Conservation (phyloP, 1,140 invertebrate species). For the Galendromus occidentalis region DNA sequence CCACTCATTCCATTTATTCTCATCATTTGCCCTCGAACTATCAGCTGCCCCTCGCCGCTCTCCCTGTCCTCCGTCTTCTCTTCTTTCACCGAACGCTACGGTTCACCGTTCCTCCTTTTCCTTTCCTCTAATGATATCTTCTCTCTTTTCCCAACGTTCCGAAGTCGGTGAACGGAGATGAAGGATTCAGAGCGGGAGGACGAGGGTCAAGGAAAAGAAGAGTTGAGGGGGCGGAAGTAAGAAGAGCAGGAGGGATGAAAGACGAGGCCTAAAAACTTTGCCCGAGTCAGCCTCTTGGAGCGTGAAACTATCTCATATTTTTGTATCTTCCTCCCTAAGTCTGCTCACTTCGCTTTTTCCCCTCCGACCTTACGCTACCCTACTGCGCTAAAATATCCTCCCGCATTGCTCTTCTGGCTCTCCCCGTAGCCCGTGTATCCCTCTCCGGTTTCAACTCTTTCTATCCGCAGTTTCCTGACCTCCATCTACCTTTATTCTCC, state of each 20-base stretch:
- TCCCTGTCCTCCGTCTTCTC: no score
- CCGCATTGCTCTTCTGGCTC: no score
- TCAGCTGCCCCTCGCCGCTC: no score
- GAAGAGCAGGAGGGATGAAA: not conserved
- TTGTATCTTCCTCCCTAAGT: not conserved
- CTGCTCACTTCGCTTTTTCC: not conserved
- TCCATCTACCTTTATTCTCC: no score
- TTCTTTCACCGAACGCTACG: not conserved
- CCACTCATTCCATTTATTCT: no score
- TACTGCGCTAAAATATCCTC: not conserved
- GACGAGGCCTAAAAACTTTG: conserved; percentile 7
- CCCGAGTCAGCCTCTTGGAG: not conserved
- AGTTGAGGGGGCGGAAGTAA: no score
- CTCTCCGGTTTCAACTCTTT: no score
- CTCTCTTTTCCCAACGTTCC: not conserved
- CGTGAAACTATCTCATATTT: conserved; percentile 10
- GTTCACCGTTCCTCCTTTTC: not conserved
- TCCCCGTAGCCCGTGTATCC: no score
- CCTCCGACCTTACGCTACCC: not conserved
- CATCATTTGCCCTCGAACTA: no score
- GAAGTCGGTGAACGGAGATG: not conserved
- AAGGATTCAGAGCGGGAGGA: no score
- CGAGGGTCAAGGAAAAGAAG: no score
- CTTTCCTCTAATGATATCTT: conserved; percentile 4
- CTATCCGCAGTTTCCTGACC: no score